These are phyloP conservation scores for Monarcha castaneiventris DNA, from an alignment of 2,113 vertebrate species.

Conservation along the genomic window DNA sequence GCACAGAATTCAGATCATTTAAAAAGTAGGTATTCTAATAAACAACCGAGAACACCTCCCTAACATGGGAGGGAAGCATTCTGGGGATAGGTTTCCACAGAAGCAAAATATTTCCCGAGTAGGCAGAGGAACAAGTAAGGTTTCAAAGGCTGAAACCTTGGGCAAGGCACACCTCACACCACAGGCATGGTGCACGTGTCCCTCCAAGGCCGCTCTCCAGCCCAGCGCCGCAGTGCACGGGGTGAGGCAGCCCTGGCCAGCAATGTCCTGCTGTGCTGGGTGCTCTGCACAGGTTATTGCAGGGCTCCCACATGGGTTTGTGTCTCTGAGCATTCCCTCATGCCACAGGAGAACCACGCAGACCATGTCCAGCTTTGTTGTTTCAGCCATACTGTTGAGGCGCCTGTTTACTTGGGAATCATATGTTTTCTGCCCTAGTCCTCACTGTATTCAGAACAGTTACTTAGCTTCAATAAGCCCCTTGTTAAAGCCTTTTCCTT, in stretches of 20 bases:
- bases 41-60: not conserved
- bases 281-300: not conserved
- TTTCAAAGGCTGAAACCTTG: not conserved
- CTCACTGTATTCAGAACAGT: constrained; percentile 57
- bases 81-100: not conserved
- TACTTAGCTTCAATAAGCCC: constrained; percentile 60
- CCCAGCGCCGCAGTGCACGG: accelerated
- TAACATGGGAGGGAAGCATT: not conserved
- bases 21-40: not conserved
- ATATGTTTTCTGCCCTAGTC: constrained; percentile 54
- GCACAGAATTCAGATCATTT: not conserved
- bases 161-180: accelerated
- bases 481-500: constrained; percentile 58
- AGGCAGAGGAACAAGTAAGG: not conserved
- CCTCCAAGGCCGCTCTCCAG: not conserved
- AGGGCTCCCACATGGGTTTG: not conserved
- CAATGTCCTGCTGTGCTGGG: not conserved
- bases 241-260: accelerated
- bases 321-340: not conserved
- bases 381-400: not conserved
- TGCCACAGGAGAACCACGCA: accelerated
- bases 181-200: accelerated
- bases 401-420: constrained; percentile 34
- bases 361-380: not conserved
- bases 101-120: not conserved